Base-by-base conservation (phyloP, 1,140 invertebrate species). In the Procambarus clarkii region DNA sequence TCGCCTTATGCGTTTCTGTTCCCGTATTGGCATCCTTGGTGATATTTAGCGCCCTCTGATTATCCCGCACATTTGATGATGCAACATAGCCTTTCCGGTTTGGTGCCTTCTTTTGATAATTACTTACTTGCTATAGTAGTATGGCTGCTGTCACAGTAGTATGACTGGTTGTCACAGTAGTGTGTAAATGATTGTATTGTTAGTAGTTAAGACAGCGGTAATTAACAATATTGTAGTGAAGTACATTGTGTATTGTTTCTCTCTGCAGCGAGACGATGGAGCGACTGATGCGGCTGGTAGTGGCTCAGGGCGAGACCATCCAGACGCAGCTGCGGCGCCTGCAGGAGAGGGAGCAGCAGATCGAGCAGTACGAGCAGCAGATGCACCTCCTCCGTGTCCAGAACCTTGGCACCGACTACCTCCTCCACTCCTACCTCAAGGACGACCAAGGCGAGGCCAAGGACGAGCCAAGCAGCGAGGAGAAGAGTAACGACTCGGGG, bases 301-400 rank as follows among this genome's bases (percentile, higher is more conserved):
- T 97, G 88, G 96, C 96, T n/a, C 97, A 97, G 95, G 97, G 97
- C 93, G 96, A 97, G 94, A 97, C 96, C n/a, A 97, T 98, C 91
- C 96, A 97, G 93, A 96, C 96, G 88, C 97, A 97, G 94, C 95
- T 97, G 88, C 93, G 93, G 78, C 94, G 94, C 93, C 95, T 95
- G 78, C 95, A 97, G 91, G 96, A 97, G 92, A 97, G 97, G 93
- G 97, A 98, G 93, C 96, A 96, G 92, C 95, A 97, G 93, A 98
- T 98, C 92, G 96, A 96, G 50, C 95, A 96, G 86, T 95, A 97
- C 92, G 97, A 98, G 95, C 96, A 97, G 88, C 96, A 97, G 92
- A 96, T 97, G 77, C 97, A 98, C 94, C 94, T 95, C 48, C 95
- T 95, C 0, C 94, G 97, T 76, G 96, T 97, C 94, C 95, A 96